Evolutionary conservation across 2,797 vertebrate species (phyloP).

Genomic region (Meriones psammophilus): DNA sequence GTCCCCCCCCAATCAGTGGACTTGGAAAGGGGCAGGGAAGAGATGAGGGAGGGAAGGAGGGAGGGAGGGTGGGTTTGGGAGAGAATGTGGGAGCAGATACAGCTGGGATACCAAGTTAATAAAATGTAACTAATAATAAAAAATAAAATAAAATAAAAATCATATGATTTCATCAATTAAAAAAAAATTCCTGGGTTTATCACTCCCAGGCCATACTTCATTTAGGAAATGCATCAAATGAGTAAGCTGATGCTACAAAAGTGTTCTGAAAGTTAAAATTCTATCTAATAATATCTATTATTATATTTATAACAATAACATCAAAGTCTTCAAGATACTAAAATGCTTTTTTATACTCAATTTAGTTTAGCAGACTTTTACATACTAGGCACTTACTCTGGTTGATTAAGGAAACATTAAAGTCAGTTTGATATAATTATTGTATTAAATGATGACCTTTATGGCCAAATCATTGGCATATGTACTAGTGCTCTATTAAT

Average conservation of each 20-base stretch:
- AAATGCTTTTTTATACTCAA: slow-evolving; percentile 15
- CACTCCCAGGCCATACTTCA: neutral
- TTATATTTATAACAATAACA: slow-evolving; percentile 34
- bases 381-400: neutral
- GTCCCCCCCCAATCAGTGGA: no score
- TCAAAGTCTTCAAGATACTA: slow-evolving; percentile 3
- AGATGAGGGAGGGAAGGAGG: no score
- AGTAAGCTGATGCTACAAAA: slow-evolving; percentile 18
- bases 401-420: slow-evolving; percentile 27
- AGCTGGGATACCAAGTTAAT: no score
- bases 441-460: neutral
- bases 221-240: slow-evolving; percentile 35
- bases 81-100: no score
- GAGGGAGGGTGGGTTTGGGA: no score
- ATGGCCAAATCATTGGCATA: neutral
- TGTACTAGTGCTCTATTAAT: slow-evolving; percentile 14
- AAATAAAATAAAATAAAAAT: no score
- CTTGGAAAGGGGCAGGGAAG: no score
- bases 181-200: neutral
- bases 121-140: no score
- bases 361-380: neutral
- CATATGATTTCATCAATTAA: no score
- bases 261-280: slow-evolving; percentile 24
- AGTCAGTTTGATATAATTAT: slow-evolving; percentile 43
- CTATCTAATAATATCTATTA: neutral